Base-by-base conservation (phyloP, 2,797 vertebrate genomes). In the Pyrocephalus nanus region DNA sequence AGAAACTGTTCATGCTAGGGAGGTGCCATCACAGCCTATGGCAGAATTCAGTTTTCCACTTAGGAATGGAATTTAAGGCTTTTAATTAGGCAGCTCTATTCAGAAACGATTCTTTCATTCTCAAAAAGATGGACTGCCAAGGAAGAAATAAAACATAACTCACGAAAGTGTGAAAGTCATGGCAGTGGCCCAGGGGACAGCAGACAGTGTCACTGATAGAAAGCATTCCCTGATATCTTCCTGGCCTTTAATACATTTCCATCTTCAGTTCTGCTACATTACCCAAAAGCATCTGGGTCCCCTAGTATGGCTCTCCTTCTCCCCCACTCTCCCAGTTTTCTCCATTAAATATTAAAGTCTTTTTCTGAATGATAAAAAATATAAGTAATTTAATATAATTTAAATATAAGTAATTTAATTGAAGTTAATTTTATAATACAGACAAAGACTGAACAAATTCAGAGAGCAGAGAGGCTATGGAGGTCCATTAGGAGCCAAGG, bases 121-220 rank as follows among this genome's bases (percentile, higher is more conserved):
- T 78, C 62, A 90, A 66, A 91, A 91, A 21, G 40, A 72, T 58
- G 15, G 40, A 72, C 26, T 92, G 51, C 58, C 85, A 96, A 84
- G 30, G 62, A 76, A 94, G 60, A 94, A 88, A 88, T 86, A 90
- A 95, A 92, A 79, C 26, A 29, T 51, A 92, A 53, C 70, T 61
- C 48, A 86, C 29, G 42, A 90, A 80, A n/a, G 78, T 0, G 1
- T 73, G 66, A 95, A 92, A 91, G 72, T 91, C 92, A 90, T 64
- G 85, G 62, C 82, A 91, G 10, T 23, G 36, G 58, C 73, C 58
- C 65, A 75, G 32, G 60, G 42, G 62, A 94, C 73, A 83, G 55
- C 21, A 96, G 60, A 50, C 54, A 81, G 18, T 76, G 48, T 45
- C 76, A 61, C 42, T 67, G 34, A 80, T 9, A 80, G 54, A 96